phyloP scores from a whole-genome alignment of 2,797 vertebrate species.

The Pangasius sanitwongsei region DNA sequence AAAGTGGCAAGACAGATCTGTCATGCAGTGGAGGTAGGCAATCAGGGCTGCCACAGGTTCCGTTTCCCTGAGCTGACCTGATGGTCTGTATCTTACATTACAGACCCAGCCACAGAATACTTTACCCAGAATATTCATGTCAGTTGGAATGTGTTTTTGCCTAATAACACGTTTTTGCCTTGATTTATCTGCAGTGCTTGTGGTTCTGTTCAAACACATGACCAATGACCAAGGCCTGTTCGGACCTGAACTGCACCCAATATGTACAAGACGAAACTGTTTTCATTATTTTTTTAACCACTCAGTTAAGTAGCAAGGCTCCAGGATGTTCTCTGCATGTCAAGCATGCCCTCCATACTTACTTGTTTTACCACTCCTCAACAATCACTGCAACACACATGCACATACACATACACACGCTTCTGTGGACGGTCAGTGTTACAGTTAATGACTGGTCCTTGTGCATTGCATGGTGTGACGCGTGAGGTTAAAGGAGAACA shows the following conservation, averaged over 20 bases:
- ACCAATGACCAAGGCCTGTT: background rate
- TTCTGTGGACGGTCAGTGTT: slow-evolving; percentile 3
- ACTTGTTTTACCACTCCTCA: background rate
- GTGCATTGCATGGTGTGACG: slow-evolving; percentile 33
- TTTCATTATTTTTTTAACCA: slow-evolving; percentile 18
- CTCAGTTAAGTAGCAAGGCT: slow-evolving; percentile 4
- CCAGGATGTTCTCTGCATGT: slow-evolving; percentile 7
- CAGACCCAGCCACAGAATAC: slow-evolving; percentile 18
- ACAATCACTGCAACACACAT: slow-evolving; percentile 26
- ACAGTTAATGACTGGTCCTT: slow-evolving; percentile 10
- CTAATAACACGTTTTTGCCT: slow-evolving; percentile 1
- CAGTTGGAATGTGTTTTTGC: background rate
- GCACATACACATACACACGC: background rate
- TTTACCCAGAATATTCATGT: slow-evolving; percentile 7
- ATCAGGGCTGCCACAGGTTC: slow-evolving; percentile 18
- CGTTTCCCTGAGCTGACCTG: slow-evolving; percentile 6
- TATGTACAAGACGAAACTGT: background rate
- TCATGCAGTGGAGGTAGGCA: slow-evolving; percentile 15
- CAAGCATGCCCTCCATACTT: slow-evolving; percentile 10
- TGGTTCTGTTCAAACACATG: slow-evolving; percentile 18
- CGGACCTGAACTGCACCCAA: background rate
- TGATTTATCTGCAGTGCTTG: slow-evolving; percentile 11
- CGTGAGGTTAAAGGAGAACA: slow-evolving; percentile 49
- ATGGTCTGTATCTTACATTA: slow-evolving; percentile 26
- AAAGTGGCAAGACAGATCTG: slow-evolving; percentile 10